Conservation (phyloP, 2,797 vertebrate species). For the Tragopan temminckii region DNA sequence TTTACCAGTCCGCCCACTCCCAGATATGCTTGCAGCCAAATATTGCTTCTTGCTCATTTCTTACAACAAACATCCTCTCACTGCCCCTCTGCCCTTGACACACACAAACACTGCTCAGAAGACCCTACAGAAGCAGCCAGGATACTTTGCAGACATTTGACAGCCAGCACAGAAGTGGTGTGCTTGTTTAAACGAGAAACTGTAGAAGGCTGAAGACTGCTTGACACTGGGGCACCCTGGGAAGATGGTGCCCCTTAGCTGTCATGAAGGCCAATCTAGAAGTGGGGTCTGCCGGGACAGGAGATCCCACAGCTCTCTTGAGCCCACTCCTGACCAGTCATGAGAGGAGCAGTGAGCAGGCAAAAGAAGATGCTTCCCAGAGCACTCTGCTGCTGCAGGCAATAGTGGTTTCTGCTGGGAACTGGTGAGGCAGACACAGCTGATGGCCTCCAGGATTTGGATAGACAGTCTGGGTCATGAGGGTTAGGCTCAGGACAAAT, state of each 20-base stretch:
- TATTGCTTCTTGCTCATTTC: slow-evolving; percentile 19
- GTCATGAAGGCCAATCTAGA: background rate
- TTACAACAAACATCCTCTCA: slow-evolving; percentile 14
- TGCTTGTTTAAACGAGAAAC: background rate
- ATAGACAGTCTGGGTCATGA: background rate
- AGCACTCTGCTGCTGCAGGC: background rate
- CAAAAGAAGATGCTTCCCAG: background rate
- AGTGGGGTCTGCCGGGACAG: background rate
- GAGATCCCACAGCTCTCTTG: background rate
- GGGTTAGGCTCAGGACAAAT: background rate
- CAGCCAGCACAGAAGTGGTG: background rate
- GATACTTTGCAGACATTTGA: slow-evolving; percentile 1
- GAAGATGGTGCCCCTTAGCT: rapidly evolving
- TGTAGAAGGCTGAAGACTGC: background rate
- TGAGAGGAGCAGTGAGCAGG: background rate
- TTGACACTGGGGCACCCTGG: rapidly evolving
- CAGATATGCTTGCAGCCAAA: background rate
- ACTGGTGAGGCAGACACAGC: background rate
- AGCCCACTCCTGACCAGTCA: background rate
- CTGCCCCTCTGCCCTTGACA: background rate
- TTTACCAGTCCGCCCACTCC: background rate
- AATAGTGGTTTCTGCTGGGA: background rate
- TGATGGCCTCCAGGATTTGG: slow-evolving; percentile 6
- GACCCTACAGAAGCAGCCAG: background rate
- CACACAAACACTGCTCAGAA: background rate